Percentiles rank a stretch among this genome's conserved stretches.
Evolutionary conservation across 2,797 vertebrate species (phyloP).

Genomic region (Anabacerthia variegaticeps): DNA sequence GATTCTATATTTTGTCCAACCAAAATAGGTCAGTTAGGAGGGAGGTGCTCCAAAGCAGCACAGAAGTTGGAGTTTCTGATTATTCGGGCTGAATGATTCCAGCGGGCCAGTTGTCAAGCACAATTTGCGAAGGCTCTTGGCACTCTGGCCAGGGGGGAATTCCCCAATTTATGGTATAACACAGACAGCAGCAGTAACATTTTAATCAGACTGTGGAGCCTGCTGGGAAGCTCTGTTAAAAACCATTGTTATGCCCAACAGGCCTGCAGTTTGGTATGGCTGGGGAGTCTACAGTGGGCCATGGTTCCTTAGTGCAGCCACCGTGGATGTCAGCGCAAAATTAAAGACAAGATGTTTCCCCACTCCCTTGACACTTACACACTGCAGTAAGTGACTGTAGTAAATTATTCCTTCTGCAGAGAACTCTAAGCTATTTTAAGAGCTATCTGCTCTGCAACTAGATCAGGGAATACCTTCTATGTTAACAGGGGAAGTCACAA

Average conservation of each 20-base stretch:
- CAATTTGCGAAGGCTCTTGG: conserved; percentile 15
- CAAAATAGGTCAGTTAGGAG: not conserved
- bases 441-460: not conserved
- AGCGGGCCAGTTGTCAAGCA: not conserved
- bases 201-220: not conserved
- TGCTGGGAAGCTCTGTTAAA: conserved; percentile 12
- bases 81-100: not conserved
- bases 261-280: not conserved
- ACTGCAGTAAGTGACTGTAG: not conserved
- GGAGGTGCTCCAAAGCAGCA: not conserved
- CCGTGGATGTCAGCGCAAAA: not conserved
- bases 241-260: not conserved
- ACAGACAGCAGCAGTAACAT: conserved; percentile 29
- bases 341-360: not conserved
- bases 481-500: not conserved
- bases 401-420: not conserved
- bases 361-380: not conserved
- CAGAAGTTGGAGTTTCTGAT: not conserved
- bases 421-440: not conserved
- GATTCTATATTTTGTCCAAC: not conserved
- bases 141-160: not conserved
- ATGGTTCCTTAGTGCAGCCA: not conserved
- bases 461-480: not conserved
- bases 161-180: not conserved
- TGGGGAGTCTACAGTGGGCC: not conserved